Conservation (phyloP, 2,888 invertebrate species). For the Leucophenga maculata region DNA sequence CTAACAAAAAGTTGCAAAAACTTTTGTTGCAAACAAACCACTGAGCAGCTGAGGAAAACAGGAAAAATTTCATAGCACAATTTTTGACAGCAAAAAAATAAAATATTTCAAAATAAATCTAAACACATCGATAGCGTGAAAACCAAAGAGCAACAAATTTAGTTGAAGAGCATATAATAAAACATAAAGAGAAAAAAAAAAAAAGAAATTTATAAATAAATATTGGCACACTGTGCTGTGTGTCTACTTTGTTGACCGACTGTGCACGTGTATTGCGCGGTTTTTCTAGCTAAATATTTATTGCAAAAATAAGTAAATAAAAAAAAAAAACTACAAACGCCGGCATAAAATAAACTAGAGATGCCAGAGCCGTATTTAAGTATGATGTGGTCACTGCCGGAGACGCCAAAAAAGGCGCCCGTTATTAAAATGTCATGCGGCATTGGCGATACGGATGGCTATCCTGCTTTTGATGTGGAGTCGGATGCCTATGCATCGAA, state of each 20-base stretch:
- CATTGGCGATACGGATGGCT: constrained; percentile 71
- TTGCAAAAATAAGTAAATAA: no score
- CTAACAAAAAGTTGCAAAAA: constrained; percentile 15
- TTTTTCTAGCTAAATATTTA: neutral
- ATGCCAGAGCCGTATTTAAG: constrained; percentile 65
- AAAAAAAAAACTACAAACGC: neutral
- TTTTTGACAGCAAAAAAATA: constrained; percentile 23
- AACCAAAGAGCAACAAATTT: neutral
- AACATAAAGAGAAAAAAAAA: neutral
- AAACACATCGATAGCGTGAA: neutral
- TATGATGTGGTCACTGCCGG: constrained; percentile 57
- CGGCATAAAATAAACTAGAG: constrained; percentile 22
- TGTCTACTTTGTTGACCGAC: neutral
- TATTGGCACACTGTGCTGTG: neutral
- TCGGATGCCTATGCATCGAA: constrained; percentile 67
- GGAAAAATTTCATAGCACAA: constrained; percentile 1
- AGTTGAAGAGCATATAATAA: neutral
- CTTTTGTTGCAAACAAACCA: neutral
- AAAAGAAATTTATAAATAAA: neutral
- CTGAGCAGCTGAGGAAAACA: neutral
- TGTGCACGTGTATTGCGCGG: neutral
- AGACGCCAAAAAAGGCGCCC: constrained; percentile 65
- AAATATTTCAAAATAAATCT: constrained; percentile 25
- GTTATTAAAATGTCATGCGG: constrained; percentile 69
- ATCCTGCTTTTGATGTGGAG: constrained; percentile 70